Percentiles rank a stretch among this genome's conserved stretches.
These are phyloP conservation scores for Catharus fuscescens DNA, from an alignment of 2,113 vertebrate species.

Conservation along the genomic window DNA sequence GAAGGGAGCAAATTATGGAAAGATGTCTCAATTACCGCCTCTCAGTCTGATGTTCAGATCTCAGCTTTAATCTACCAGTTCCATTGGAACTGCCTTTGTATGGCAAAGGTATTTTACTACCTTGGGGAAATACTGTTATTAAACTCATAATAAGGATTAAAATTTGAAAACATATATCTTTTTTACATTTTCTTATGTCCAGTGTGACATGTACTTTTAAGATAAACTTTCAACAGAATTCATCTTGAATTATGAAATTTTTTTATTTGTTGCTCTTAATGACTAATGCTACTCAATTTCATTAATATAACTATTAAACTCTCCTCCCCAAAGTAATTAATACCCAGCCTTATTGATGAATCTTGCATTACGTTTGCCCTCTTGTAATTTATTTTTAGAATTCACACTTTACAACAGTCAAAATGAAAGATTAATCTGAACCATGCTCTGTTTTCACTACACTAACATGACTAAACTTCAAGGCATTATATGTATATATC, in stretches of 20 bases:
- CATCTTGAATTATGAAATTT: not conserved
- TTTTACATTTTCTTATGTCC: not conserved
- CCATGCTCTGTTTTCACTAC: not conserved
- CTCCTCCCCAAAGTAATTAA: not conserved
- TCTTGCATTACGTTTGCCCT: not conserved
- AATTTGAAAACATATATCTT: not conserved
- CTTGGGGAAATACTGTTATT: not conserved
- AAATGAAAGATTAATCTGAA: not conserved
- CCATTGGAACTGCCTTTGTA: not conserved
- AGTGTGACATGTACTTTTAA: not conserved
- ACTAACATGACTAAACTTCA: not conserved
- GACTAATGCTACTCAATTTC: not conserved
- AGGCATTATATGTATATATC: not conserved
- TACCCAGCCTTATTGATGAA: not conserved
- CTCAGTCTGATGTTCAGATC: not conserved
- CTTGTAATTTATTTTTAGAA: not conserved
- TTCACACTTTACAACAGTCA: not conserved
- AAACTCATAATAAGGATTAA: not conserved
- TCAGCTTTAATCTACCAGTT: not conserved
- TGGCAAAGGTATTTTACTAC: not conserved
- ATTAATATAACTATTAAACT: not conserved
- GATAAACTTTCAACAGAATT: not conserved
- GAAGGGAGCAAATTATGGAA: not conserved
- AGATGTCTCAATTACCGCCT: not conserved
- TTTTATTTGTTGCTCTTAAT: not conserved